A percentile compares a stretch with the other conserved stretches of the same genome.
These are phyloP conservation scores for Tachycineta bicolor DNA, from an alignment of 2,113 vertebrate genomes.

Conservation along the genomic window DNA sequence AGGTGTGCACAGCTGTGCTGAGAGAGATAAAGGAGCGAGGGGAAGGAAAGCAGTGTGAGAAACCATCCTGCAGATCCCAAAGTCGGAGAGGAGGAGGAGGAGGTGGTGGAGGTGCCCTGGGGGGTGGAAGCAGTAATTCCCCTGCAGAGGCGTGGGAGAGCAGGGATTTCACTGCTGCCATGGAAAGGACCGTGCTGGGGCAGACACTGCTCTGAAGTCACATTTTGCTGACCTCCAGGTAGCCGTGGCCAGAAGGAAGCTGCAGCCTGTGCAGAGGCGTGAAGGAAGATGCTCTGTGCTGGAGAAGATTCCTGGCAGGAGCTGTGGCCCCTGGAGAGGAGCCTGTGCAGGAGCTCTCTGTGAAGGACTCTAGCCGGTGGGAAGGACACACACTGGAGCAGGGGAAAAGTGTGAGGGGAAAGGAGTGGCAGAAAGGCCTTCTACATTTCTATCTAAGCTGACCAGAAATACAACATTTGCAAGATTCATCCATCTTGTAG, in stretches of 20 bases:
- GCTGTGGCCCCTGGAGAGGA: neutral
- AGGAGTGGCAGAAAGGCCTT: neutral
- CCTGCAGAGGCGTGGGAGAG: accelerated
- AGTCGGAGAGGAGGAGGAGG: neutral
- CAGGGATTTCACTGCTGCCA: neutral
- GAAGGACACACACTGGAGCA: neutral
- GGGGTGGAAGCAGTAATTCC: accelerated
- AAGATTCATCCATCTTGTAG: neutral
- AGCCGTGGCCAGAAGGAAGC: neutral
- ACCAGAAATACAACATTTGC: neutral
- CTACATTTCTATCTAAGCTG: neutral
- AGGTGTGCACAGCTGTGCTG: neutral
- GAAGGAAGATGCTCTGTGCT: neutral
- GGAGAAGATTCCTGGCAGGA: neutral
- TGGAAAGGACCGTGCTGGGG: accelerated
- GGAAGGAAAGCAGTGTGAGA: neutral
- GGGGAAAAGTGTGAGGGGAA: neutral
- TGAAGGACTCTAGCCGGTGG: neutral
- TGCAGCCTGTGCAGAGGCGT: neutral
- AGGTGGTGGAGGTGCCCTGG: neutral
- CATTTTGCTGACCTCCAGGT: neutral
- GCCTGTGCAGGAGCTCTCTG: neutral
- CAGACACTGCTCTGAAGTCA: neutral
- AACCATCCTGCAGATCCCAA: neutral
- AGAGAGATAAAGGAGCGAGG: neutral